phyloP scores from a whole-genome alignment of 2,888 invertebrate species.

The Drosophila colorata region DNA sequence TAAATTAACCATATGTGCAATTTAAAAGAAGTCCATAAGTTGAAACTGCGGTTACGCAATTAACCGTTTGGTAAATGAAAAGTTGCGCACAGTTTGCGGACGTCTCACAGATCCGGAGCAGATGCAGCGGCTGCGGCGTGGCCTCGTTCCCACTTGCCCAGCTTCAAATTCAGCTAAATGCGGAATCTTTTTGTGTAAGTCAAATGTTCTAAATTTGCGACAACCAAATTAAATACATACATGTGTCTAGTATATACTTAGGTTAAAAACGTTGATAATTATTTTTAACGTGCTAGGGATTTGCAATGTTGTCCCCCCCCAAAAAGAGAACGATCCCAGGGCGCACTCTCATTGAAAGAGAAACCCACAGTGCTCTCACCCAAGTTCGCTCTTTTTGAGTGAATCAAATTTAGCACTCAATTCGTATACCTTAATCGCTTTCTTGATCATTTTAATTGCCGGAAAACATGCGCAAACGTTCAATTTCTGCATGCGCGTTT shows the following conservation, averaged over 20 bases:
- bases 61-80: constrained; percentile 62
- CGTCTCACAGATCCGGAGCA: constrained; percentile 40
- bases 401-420: constrained; percentile 15
- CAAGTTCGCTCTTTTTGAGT: constrained; percentile 28
- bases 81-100: constrained; percentile 45
- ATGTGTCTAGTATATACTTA: constrained; percentile 28
- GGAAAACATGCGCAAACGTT: constrained; percentile 74
- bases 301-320: constrained; percentile 56
- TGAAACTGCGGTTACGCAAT: constrained; percentile 65
- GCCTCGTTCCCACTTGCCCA: constrained; percentile 68
- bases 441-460: constrained; percentile 33
- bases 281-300: constrained; percentile 81
- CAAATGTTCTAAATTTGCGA: constrained; percentile 35
- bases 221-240: constrained; percentile 20
- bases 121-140: constrained; percentile 60
- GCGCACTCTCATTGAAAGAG: constrained; percentile 22
- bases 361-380: too few relatives aligned
- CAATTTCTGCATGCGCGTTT: constrained; percentile 56
- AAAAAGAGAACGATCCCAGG: constrained; percentile 32
- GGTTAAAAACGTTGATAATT: constrained; percentile 76
- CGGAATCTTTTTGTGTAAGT: constrained; percentile 75
- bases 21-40: constrained; percentile 24
- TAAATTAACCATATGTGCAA: constrained; percentile 11
- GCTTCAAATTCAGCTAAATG: constrained; percentile 75
- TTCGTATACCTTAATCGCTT: not conserved